Evolutionary conservation across 2,113 vertebrate genomes (phyloP).

Genomic region (Phyllopteryx taeniolatus): DNA sequence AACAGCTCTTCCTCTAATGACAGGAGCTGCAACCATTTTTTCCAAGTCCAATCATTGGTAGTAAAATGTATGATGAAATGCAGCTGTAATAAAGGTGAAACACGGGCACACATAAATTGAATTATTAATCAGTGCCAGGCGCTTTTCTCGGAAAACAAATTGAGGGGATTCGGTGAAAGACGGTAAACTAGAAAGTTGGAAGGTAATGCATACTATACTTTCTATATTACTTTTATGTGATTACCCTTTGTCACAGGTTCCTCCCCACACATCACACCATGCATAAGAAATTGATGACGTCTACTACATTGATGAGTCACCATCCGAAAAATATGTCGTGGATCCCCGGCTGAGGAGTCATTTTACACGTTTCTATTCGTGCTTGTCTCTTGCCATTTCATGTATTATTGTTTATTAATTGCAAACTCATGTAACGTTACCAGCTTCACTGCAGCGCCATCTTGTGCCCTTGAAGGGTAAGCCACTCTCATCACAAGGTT

Average conservation of each 20-base stretch:
- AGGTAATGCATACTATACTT: neutral
- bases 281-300: slow-evolving; percentile 37
- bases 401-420: neutral
- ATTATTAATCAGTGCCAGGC: neutral
- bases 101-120: neutral
- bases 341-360: neutral
- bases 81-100: slow-evolving; percentile 3
- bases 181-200: neutral
- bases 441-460: neutral
- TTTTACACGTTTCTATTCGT: too few species aligned
- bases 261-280: slow-evolving; percentile 2
- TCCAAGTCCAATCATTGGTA: neutral
- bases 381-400: neutral
- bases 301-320: slow-evolving; percentile 55
- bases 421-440: neutral
- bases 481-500: neutral
- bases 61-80: slow-evolving; percentile 1
- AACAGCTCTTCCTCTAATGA: neutral
- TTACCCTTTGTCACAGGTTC: neutral
- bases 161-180: neutral
- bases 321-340: slow-evolving; percentile 28
- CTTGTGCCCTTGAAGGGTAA: neutral
- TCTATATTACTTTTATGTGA: neutral
- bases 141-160: neutral
- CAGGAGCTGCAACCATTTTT: neutral